Evolutionary conservation across 1,140 invertebrate genomes (phyloP), one percentile per base, ranked within the genome.

Genomic region (Lysiphlebus fabarum): DNA sequence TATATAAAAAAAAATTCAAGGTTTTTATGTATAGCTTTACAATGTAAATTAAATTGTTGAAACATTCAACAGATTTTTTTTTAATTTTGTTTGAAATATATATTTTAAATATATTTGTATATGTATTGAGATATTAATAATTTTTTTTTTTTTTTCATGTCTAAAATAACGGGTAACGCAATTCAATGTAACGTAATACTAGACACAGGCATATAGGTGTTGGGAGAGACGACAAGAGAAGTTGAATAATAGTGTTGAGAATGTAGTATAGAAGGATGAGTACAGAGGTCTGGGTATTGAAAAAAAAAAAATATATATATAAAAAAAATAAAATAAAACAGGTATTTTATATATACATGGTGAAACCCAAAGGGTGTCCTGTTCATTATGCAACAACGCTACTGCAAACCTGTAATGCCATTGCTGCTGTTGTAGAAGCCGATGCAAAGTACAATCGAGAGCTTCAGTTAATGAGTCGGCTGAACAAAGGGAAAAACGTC

Each of bases 401-500:
- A 61, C 55, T 66, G 60, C 61, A 66, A 44, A 41, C 48, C 57
- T 17, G 47, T 58, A 51, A 51, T 40, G 45, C 55, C 44, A 36
- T 17, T 40, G n/a, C 9, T 63, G 33, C 33, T 41, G 40, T 50
- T 37, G 49, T 43, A 44, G 48, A 58, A 17, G 65, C 71, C 61
- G 56, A 65, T 62, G 65, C 67, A 72, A 72, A 70, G 74, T 74
- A 74, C 71, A 71, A 74, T 74, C 72, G 70, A 61, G 67, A 68
- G 68, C 60, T 64, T 67, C 66, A 67, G 68, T 73, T 76, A 76
- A 76, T 75, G 73, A 76, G 73, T 75, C 70, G 63, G 49, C 64
- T 66, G 70, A 70, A 73, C 71, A 76, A 75, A 75, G 74, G 67
- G 71, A 73, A 73, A 76, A 76, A 73, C 65, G 66, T 72, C 67